These are phyloP conservation scores for Apolygus lucorum DNA, from an alignment of 1,140 invertebrate genomes.

Conservation along the genomic window DNA sequence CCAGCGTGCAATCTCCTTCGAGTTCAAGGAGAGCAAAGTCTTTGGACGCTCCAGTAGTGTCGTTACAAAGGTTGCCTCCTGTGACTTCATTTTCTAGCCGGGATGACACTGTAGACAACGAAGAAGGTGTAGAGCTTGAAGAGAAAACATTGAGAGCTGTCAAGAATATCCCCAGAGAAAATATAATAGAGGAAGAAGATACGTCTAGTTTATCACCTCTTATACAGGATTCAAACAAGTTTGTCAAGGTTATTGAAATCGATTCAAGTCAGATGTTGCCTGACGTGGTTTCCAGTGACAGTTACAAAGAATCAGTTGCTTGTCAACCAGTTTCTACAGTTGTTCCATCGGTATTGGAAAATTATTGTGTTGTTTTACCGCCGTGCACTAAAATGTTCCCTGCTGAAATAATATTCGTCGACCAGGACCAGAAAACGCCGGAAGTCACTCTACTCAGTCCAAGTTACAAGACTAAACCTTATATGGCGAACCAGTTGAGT, in stretches of 20 bases:
- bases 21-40: constrained; percentile 67
- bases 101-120: constrained; percentile 61
- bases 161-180: constrained; percentile 20
- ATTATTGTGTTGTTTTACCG: not conserved
- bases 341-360: not conserved
- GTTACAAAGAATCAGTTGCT: not conserved
- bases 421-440: constrained; percentile 1
- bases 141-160: constrained; percentile 31
- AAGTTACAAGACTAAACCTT: constrained; percentile 2
- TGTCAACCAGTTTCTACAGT: not conserved
- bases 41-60: constrained; percentile 70
- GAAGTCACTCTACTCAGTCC: constrained; percentile 3
- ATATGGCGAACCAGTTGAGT: constrained; percentile 7
- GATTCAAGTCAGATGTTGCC: not conserved
- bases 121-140: constrained; percentile 35
- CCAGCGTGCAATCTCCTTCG: constrained; percentile 65
- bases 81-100: constrained; percentile 78
- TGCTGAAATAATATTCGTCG: constrained; percentile 1
- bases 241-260: not conserved
- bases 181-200: constrained; percentile 31
- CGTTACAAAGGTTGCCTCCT: constrained; percentile 64
- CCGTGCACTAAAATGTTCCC: constrained; percentile 3
- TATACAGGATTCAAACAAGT: constrained; percentile 12
- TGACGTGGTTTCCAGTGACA: not conserved
- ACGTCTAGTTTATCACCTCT: constrained; percentile 20